These are phyloP conservation scores for Archips crataeganus DNA, from an alignment of 2,888 invertebrate species.

Conservation along the genomic window DNA sequence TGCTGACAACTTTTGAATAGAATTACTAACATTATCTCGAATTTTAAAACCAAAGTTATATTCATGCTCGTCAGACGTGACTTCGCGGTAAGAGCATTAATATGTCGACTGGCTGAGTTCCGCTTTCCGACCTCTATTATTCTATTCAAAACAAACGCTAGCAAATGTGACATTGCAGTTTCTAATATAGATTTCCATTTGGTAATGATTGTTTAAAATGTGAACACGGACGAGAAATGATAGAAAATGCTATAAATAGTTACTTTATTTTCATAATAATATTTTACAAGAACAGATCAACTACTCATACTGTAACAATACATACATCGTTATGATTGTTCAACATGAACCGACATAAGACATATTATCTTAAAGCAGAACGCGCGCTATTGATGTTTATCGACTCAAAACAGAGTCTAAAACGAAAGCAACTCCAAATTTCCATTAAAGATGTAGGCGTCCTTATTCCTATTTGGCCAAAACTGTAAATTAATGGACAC, in stretches of 20 bases:
- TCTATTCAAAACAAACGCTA: slow-evolving; percentile 74
- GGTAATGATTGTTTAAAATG: background rate
- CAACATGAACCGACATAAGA: slow-evolving; percentile 22
- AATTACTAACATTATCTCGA: slow-evolving; percentile 44
- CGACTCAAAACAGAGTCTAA: background rate
- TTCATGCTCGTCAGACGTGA: slow-evolving; percentile 59
- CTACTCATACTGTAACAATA: slow-evolving; percentile 60
- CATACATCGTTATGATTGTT: slow-evolving; percentile 49
- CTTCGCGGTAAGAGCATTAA: slow-evolving; percentile 70
- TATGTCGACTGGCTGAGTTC: slow-evolving; percentile 63
- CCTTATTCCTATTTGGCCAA: background rate
- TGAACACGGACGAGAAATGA: slow-evolving; percentile 37
- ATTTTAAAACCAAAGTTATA: slow-evolving; percentile 62
- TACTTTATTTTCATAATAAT: slow-evolving; percentile 66
- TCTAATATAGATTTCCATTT: background rate
- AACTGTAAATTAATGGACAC: background rate
- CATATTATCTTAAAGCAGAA: background rate
- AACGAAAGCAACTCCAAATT: background rate
- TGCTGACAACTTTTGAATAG: slow-evolving; percentile 32
- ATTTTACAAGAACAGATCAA: slow-evolving; percentile 75
- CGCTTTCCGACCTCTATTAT: slow-evolving; percentile 63
- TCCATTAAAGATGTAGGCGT: background rate
- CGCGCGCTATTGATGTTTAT: background rate
- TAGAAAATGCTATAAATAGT: slow-evolving; percentile 56
- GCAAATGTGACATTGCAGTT: slow-evolving; percentile 43